Evolutionary conservation across 2,888 invertebrate genomes (phyloP).

Genomic region (Cetonia aurata): DNA sequence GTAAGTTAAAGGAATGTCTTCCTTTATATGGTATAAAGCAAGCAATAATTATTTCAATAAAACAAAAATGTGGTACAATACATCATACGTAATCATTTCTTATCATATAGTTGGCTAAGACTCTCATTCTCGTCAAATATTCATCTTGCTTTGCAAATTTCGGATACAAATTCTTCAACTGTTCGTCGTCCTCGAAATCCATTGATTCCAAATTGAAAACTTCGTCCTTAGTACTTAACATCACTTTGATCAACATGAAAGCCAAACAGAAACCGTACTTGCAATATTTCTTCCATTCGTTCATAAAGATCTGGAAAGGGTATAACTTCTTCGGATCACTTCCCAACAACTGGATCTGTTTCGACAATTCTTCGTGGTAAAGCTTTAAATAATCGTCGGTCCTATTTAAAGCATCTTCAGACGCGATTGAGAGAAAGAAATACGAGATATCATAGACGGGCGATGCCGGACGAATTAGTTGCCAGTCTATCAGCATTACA

Average conservation of each 20-base stretch:
- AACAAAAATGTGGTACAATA: too few species aligned
- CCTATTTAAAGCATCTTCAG: conserved; percentile 52
- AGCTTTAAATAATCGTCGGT: conserved; percentile 54
- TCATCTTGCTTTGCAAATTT: conserved; percentile 7
- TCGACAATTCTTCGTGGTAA: conserved; percentile 56
- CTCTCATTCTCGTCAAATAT: background rate
- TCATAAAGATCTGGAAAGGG: conserved; percentile 51
- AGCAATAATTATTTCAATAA: background rate
- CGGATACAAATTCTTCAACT: background rate
- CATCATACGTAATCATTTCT: conserved; percentile 1
- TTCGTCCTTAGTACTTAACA: conserved; percentile 51
- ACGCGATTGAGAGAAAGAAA: conserved; percentile 55
- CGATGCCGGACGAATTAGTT: conserved; percentile 45
- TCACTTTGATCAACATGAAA: conserved; percentile 52
- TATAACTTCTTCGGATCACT: conserved; percentile 54
- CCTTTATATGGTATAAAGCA: too few species aligned
- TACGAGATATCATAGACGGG: conserved; percentile 58
- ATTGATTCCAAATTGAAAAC: background rate
- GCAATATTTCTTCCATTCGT: conserved; percentile 55
- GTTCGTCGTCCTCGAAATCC: background rate
- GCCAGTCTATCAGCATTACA: conserved; percentile 44
- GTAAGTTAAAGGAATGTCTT: too few species aligned
- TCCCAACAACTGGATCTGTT: conserved; percentile 42
- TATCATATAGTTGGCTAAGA: background rate
- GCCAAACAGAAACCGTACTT: conserved; percentile 53